Conservation (phyloP, 2,113 vertebrate species). For the Antechinus stuartii region DNA sequence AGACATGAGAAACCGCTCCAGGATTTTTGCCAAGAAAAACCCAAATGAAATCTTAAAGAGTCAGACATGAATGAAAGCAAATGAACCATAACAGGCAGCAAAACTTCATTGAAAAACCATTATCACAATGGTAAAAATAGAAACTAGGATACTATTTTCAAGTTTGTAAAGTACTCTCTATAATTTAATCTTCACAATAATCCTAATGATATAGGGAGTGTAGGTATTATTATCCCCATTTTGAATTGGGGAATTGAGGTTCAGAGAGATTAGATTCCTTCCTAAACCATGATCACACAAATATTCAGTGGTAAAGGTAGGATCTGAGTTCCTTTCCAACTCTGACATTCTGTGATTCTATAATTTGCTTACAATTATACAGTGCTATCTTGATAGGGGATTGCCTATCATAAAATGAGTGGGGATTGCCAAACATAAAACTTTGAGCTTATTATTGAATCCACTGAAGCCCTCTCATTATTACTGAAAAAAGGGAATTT, state of each 20-base stretch:
- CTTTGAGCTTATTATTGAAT: conserved; percentile 23
- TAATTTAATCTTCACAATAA: neutral
- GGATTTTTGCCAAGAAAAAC: neutral
- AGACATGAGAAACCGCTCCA: neutral
- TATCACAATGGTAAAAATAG: neutral
- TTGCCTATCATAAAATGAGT: neutral
- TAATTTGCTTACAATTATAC: neutral
- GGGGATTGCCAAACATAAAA: conserved; percentile 8
- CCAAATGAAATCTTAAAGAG: neutral
- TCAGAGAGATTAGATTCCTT: neutral
- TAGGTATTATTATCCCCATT: neutral
- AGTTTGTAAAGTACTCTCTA: neutral
- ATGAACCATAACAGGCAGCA: neutral
- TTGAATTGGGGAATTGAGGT: neutral
- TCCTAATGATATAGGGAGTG: neutral
- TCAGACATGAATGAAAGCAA: neutral
- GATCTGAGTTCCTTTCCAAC: neutral
- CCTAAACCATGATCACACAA: neutral
- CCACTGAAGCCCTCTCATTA: conserved; percentile 20
- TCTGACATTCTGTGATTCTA: neutral
- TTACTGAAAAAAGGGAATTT: neutral
- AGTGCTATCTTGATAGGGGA: neutral
- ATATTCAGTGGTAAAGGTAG: neutral
- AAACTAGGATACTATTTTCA: neutral
- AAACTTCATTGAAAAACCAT: neutral